Base-by-base conservation (phyloP, 1,140 invertebrate species). In the Trypoxylus dichotomus region DNA sequence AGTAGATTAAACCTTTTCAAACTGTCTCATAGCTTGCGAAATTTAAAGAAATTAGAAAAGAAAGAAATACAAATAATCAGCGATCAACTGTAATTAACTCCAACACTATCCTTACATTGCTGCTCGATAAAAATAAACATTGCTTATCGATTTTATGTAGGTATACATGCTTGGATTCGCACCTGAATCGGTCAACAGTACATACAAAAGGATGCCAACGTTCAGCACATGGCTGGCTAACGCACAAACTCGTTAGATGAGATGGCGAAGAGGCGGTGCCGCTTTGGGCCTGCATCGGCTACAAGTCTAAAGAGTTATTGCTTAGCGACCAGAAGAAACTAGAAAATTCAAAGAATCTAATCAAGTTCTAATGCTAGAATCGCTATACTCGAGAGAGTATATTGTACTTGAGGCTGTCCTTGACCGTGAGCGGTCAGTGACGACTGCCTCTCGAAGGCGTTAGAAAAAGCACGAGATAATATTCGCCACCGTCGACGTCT, bases 321-420 rank as follows among this genome's bases (percentile, higher is more conserved):
- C n/a, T 29, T 68, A 68, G 60, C 60, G 60, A 25, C 60, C 60
- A 68, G 27, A 68, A 68, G 60, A 68, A 29, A 68, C 60, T 68
- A 68, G 60, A 68, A 29, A 68, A 68, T 27, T 68, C 60, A 68
- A n/a, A 68, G 60, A 68, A 68, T 68, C 60, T 68, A 68, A 68
- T 68, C 60, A 29, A 68, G 60, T 68, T 68, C 60, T 68, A 68
- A 68, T 68, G 60, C 60, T 68, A 15, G 60, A 68, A 27, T 68
- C 60, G 60, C 27, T 68, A 68, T 68, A 27, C 60, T 5, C 60
- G 60, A 25, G 21, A 25, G 47, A 15, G 60, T 68, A 24, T 68
- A 68, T 68, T 68, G 60, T 68, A 68, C 60, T 68, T 68, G 60
- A 68, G 11, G 60, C 27, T 68, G 60, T 15, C 60, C 60, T 68